These are phyloP conservation scores for Cataglyphis albicans DNA, from an alignment of 2,888 invertebrate genomes.

Conservation along the genomic window DNA sequence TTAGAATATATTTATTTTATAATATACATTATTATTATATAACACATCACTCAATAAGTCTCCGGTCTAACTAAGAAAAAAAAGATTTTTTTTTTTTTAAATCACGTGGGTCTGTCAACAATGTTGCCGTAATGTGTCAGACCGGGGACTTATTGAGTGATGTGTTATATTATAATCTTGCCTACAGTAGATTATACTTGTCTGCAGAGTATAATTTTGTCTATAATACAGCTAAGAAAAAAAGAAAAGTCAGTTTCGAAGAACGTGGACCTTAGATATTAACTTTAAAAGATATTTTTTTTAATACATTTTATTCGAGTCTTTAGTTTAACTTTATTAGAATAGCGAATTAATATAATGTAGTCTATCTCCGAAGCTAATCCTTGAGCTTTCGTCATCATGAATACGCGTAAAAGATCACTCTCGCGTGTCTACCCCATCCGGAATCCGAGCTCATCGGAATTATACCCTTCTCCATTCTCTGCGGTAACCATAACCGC, in stretches of 20 bases:
- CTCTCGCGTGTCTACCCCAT: background rate
- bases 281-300: background rate
- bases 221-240: background rate
- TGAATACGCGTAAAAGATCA: background rate
- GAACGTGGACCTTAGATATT: background rate
- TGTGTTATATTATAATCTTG: too few relatives aligned
- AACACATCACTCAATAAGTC: too few relatives aligned
- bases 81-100: too few relatives aligned
- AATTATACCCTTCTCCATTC: slow-evolving; percentile 19
- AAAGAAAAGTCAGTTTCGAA: background rate
- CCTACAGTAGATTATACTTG: too few relatives aligned
- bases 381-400: background rate
- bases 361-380: background rate
- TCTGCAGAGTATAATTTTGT: background rate
- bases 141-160: too few relatives aligned
- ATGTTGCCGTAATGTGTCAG: too few relatives aligned
- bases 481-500: slow-evolving; percentile 55
- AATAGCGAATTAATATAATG: background rate
- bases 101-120: too few relatives aligned
- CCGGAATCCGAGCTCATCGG: slow-evolving; percentile 6
- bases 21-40: too few relatives aligned
- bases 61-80: too few relatives aligned
- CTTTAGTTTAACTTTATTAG: background rate
- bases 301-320: background rate
- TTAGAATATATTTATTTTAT: too few relatives aligned